Conservation (phyloP, 2,797 vertebrate genomes). For the Poecilia wingei region DNA sequence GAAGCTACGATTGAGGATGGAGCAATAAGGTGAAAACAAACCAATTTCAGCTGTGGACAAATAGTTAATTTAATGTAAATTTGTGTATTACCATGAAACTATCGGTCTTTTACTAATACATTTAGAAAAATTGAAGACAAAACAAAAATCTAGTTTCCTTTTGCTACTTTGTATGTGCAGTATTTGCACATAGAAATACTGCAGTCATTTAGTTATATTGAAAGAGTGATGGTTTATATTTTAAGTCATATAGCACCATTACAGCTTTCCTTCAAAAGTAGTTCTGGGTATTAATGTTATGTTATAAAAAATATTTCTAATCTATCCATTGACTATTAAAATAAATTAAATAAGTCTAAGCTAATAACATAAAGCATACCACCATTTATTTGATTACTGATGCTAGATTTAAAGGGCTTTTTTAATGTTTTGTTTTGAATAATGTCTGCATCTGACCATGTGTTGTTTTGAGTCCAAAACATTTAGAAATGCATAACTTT, state of each 20-base stretch:
- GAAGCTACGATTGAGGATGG: conserved; percentile 23
- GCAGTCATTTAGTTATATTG: not conserved
- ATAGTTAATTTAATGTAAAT: conserved; percentile 39
- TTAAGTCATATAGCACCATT: not conserved
- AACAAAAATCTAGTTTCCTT: not conserved
- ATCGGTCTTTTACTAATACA: not conserved
- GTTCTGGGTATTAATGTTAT: not conserved
- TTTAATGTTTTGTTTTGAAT: too few relatives aligned
- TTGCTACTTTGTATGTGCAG: not conserved
- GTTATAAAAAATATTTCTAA: not conserved
- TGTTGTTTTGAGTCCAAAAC: too few relatives aligned
- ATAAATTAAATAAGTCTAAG: not conserved
- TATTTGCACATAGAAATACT: not conserved
- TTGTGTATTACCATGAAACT: not conserved
- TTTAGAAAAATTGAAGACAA: not conserved
- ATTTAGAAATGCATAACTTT: too few relatives aligned
- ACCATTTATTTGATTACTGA: not conserved
- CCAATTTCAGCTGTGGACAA: conserved; percentile 41
- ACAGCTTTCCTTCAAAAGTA: not conserved
- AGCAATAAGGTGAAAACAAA: conserved; percentile 41
- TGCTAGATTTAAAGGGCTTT: too few relatives aligned
- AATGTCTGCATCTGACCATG: too few relatives aligned
- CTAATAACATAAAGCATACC: too few relatives aligned
- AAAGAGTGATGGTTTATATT: not conserved
- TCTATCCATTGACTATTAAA: not conserved